Conservation (phyloP, 2,113 vertebrate genomes). For the Microtus montanus region DNA sequence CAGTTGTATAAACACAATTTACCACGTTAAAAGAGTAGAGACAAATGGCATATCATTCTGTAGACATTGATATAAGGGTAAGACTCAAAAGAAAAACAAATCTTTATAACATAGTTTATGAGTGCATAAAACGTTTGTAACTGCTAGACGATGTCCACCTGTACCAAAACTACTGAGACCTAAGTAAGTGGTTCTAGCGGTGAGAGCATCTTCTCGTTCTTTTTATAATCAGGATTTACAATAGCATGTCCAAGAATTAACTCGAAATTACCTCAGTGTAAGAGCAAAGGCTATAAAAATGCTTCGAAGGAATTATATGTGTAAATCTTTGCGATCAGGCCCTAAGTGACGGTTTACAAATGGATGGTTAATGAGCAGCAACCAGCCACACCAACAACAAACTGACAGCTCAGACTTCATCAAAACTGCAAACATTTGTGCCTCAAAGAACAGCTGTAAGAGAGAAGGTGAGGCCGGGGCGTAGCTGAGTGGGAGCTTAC, state of each 20-base stretch:
- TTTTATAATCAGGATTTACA: constrained; percentile 6
- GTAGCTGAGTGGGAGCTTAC: not conserved
- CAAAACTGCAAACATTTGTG: not conserved
- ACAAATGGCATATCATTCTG: not conserved
- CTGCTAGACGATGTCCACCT: not conserved
- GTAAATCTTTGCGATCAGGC: not conserved
- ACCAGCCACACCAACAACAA: not conserved
- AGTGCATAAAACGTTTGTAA: not conserved
- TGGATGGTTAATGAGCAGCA: not conserved
- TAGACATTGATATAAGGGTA: not conserved
- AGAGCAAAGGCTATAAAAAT: not conserved
- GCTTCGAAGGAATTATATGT: not conserved
- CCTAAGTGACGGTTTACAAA: not conserved
- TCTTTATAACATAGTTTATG: not conserved
- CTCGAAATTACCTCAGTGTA: not conserved
- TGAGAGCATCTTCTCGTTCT: not conserved
- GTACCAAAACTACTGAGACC: not conserved
- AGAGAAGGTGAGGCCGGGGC: not conserved
- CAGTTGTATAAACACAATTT: too few relatives aligned
- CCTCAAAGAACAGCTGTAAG: not conserved
- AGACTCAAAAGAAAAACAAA: not conserved
- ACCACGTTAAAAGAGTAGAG: not conserved
- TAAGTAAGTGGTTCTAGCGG: not conserved
- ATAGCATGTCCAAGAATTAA: not conserved
- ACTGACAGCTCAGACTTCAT: not conserved